phyloP scores from a whole-genome alignment of 2,797 vertebrate genomes.

The Molothrus ater region DNA sequence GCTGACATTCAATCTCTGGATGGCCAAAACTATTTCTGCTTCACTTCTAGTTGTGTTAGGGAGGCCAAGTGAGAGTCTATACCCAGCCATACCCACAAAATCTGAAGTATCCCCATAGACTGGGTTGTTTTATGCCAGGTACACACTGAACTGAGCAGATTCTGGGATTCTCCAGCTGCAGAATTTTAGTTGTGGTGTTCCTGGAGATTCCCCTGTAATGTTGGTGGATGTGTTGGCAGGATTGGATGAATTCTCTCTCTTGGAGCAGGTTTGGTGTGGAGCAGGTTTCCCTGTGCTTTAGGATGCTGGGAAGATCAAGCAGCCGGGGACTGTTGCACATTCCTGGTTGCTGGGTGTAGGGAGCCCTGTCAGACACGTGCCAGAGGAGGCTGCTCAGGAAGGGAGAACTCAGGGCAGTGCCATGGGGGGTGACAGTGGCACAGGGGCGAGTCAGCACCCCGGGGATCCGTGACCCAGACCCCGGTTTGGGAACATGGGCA shows the following conservation, averaged over 20 bases:
- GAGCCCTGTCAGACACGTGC: rapidly evolving
- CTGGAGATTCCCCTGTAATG: background rate
- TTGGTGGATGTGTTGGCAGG: background rate
- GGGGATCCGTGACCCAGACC: background rate
- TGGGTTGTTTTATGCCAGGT: background rate
- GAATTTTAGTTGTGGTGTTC: background rate
- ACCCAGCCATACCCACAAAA: background rate
- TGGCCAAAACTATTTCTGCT: background rate
- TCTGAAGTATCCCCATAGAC: background rate
- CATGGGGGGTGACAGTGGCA: background rate
- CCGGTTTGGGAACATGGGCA: background rate
- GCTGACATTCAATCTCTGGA: background rate
- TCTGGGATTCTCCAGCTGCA: background rate
- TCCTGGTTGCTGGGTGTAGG: background rate
- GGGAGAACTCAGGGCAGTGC: background rate
- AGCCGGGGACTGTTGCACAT: rapidly evolving
- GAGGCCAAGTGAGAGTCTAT: background rate
- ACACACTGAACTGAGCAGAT: background rate
- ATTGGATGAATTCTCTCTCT: background rate
- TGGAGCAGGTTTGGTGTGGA: background rate
- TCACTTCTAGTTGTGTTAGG: background rate
- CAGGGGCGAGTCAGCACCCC: background rate
- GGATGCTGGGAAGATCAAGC: background rate
- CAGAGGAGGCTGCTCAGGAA: background rate
- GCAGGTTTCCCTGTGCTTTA: background rate